Percentiles rank a stretch among this genome's conserved stretches.
Evolutionary conservation across 1,140 invertebrate genomes (phyloP).

Genomic region (Neodiprion virginianus): DNA sequence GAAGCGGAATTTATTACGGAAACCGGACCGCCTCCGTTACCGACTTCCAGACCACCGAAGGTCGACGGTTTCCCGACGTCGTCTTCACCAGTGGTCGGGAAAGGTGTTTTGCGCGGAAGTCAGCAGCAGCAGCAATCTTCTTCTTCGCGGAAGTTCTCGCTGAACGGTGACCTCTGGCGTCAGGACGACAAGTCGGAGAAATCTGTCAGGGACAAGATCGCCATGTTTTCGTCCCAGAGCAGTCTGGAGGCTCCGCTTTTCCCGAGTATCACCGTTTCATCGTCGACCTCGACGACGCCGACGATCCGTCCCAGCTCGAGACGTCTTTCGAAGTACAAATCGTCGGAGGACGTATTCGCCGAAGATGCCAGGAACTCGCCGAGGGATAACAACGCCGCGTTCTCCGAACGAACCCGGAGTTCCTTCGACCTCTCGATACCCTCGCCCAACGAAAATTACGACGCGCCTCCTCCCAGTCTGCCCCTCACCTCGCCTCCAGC

Average conservation of each 20-base stretch:
- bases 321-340: constrained; percentile 58
- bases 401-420: constrained; percentile 49
- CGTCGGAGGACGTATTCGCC: constrained; percentile 63
- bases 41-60: constrained; percentile 52
- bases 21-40: constrained; percentile 52
- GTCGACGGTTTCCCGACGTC: constrained; percentile 22
- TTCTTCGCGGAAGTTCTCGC: constrained; percentile 40
- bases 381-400: constrained; percentile 30
- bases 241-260: constrained; percentile 47
- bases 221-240: constrained; percentile 76
- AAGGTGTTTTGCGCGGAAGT: constrained; percentile 17
- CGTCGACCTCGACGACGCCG: constrained; percentile 42
- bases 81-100: constrained; percentile 13
- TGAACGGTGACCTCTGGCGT: constrained; percentile 56
- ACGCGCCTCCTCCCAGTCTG: constrained; percentile 33
- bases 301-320: constrained; percentile 24
- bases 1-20: constrained; percentile 24
- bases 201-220: constrained; percentile 86
- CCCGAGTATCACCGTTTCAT: constrained; percentile 26
- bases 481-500: constrained; percentile 32
- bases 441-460: constrained; percentile 27
- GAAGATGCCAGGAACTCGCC: constrained; percentile 37
- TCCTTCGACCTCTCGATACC: constrained; percentile 50
- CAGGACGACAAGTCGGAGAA: constrained; percentile 79
- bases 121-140: constrained; percentile 12